These are phyloP conservation scores for Heloderma charlesbogerti DNA, from an alignment of 2,113 vertebrate species.

Conservation along the genomic window DNA sequence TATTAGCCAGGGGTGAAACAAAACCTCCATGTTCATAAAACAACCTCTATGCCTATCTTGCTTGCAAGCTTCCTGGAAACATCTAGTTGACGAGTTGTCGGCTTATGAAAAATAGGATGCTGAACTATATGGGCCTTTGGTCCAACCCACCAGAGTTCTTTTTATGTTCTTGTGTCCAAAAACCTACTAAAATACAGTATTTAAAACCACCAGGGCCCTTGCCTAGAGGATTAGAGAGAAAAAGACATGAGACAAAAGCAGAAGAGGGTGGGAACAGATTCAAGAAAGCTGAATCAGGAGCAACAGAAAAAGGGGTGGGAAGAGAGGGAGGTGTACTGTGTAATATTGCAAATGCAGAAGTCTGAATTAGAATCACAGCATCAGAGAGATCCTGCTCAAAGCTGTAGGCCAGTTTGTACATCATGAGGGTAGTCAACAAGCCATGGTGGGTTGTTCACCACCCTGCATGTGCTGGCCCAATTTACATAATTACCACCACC, in stretches of 20 bases:
- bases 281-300: neutral
- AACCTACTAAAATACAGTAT: neutral
- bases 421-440: no score
- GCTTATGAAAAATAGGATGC: neutral
- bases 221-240: neutral
- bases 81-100: no score
- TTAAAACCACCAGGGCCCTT: neutral
- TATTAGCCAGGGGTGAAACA: neutral
- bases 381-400: no score
- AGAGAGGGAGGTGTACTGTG: neutral
- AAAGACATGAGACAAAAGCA: neutral
- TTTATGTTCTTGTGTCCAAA: neutral
- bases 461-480: no score
- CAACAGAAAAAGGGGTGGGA: neutral
- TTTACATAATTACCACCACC: no score
- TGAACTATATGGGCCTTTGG: neutral
- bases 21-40: neutral
- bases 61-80: neutral
- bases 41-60: neutral
- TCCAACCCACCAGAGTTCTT: neutral
- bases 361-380: neutral
- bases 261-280: no score
- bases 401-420: no score
- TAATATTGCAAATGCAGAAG: neutral
- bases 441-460: no score